These are phyloP conservation scores for Passer domesticus DNA, from an alignment of 2,113 vertebrate genomes.

Conservation along the genomic window DNA sequence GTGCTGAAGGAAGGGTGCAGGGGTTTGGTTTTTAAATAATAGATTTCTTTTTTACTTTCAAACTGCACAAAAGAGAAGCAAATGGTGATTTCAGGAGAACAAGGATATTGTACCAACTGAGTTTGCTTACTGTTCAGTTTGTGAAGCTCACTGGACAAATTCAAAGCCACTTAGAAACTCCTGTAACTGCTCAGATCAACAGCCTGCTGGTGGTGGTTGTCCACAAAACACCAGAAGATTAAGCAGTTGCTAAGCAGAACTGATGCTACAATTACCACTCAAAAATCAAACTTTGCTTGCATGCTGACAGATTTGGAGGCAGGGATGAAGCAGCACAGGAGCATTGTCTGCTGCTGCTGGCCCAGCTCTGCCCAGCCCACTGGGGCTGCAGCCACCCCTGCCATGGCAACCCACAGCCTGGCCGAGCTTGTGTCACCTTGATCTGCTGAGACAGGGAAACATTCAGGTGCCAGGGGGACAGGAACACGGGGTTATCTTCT, in stretches of 20 bases:
- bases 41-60: neutral
- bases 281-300: neutral
- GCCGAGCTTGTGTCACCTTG: neutral
- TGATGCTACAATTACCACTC: neutral
- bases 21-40: neutral
- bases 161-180: neutral
- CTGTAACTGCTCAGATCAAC: neutral
- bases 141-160: neutral
- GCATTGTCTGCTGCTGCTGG: neutral
- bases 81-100: neutral
- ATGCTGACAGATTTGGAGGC: neutral
- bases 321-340: neutral
- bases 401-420: neutral
- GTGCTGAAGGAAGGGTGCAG: neutral
- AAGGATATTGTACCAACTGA: neutral
- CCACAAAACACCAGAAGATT: neutral
- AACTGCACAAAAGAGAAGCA: neutral
- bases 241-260: neutral
- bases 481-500: fast-evolving
- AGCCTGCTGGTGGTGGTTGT: neutral
- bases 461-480: neutral
- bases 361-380: fast-evolving
- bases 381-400: neutral
- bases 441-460: neutral
- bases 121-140: neutral